These are phyloP conservation scores for Calameuta idolon DNA, from an alignment of 2,888 invertebrate genomes.

Conservation along the genomic window DNA sequence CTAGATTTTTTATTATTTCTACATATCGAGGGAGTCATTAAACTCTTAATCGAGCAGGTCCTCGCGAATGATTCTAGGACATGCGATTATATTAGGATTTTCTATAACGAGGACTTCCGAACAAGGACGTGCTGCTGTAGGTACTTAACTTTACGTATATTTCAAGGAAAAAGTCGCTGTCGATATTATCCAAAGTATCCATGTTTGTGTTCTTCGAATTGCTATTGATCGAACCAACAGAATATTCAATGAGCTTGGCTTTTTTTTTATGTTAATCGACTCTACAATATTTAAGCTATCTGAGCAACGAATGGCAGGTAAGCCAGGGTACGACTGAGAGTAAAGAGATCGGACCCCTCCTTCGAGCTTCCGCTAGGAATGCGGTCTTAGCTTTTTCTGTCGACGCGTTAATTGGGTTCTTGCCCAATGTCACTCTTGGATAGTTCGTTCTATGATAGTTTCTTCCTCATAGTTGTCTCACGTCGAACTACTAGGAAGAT, in stretches of 20 bases:
- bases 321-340: not conserved
- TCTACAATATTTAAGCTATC: not conserved
- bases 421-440: conserved; percentile 54
- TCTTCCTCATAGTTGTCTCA: conserved; percentile 1
- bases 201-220: conserved; percentile 31
- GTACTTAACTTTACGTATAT: conserved; percentile 61
- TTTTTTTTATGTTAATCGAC: not conserved
- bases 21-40: not conserved
- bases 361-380: not conserved
- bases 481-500: conserved; percentile 1
- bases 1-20: not conserved
- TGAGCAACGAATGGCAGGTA: not conserved
- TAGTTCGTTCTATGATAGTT: conserved; percentile 34
- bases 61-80: not conserved
- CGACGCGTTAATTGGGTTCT: conserved; percentile 42
- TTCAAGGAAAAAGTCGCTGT: conserved; percentile 53
- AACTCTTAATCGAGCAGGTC: not conserved
- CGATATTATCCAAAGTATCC: conserved; percentile 57
- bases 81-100: not conserved
- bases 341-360: not conserved
- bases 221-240: not conserved
- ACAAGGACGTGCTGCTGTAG: conserved; percentile 9
- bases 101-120: not conserved
- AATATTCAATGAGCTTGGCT: not conserved
- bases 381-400: conserved; percentile 26